These are phyloP conservation scores for Octodon degus DNA, from an alignment of 2,113 vertebrate species.

Conservation along the genomic window DNA sequence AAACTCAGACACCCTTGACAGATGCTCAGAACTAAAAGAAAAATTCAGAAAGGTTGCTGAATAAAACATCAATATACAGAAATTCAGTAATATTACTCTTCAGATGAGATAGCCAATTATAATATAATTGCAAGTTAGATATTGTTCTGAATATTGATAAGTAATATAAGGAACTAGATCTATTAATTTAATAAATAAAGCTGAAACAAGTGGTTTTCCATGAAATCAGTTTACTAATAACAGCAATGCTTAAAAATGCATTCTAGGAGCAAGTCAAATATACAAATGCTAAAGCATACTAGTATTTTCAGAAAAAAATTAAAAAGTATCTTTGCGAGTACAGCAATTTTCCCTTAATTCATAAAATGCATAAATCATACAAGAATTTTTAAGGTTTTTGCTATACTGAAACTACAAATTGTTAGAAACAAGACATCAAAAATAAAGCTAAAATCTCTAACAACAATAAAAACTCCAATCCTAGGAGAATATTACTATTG, in stretches of 20 bases:
- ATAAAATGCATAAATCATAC: not conserved
- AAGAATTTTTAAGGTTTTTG: not conserved
- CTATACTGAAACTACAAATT: conserved; percentile 11
- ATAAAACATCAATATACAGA: conserved; percentile 1
- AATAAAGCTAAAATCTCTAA: conserved; percentile 21
- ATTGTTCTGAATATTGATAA: not conserved
- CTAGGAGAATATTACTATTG: not conserved
- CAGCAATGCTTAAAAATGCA: not conserved
- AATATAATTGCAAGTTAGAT: not conserved
- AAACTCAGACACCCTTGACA: not conserved
- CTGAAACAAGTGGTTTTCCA: not conserved
- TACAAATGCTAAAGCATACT: not conserved
- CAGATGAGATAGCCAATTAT: conserved; percentile 9
- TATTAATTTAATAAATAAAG: not conserved
- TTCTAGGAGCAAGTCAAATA: not conserved
- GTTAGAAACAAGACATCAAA: not conserved
- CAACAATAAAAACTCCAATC: not conserved
- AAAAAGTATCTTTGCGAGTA: not conserved
- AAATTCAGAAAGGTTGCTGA: conserved; percentile 50
- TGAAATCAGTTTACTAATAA: not conserved
- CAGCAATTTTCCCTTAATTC: not conserved
- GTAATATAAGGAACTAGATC: not conserved
- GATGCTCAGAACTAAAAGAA: conserved; percentile 23
- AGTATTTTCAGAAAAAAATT: not conserved
- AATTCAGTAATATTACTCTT: conserved; percentile 13